These are phyloP conservation scores for Pteropus alecto DNA, from an alignment of 2,113 vertebrate species.

Conservation along the genomic window DNA sequence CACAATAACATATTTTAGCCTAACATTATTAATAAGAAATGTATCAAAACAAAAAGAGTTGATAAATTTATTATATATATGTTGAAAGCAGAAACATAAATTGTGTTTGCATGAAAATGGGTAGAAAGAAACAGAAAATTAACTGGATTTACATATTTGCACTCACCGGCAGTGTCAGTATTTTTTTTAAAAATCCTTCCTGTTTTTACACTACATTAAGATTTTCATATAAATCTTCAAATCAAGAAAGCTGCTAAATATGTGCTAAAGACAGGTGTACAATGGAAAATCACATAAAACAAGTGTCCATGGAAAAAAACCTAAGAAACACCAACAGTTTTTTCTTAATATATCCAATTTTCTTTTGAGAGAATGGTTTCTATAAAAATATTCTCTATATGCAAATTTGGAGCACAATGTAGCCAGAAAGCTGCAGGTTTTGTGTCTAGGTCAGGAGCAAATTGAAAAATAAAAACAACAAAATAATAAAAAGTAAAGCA, in stretches of 20 bases:
- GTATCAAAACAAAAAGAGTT: constrained; percentile 10
- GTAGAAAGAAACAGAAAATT: constrained; percentile 31
- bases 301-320: neutral
- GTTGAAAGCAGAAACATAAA: constrained; percentile 34
- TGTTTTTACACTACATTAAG: neutral
- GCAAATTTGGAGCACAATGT: neutral
- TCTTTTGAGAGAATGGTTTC: neutral
- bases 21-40: constrained; percentile 47
- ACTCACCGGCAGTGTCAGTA: neutral
- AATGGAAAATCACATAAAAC: constrained; percentile 48
- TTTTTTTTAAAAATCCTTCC: neutral
- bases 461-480: constrained; percentile 35
- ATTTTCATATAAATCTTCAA: constrained; percentile 28
- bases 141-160: constrained; percentile 2
- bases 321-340: neutral
- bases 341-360: constrained; percentile 20
- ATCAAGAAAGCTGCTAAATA: constrained; percentile 36
- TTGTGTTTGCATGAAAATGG: neutral
- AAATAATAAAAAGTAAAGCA: neutral
- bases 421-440: constrained; percentile 3
- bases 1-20: constrained; percentile 44
- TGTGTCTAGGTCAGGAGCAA: constrained; percentile 17
- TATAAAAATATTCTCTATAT: constrained; percentile 38
- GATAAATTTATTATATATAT: constrained; percentile 16
- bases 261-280: neutral